Percentiles rank a stretch among this genome's conserved stretches.
These are phyloP conservation scores for Quadroppia sp. DNA, from an alignment of 2,888 invertebrate genomes.

Conservation along the genomic window DNA sequence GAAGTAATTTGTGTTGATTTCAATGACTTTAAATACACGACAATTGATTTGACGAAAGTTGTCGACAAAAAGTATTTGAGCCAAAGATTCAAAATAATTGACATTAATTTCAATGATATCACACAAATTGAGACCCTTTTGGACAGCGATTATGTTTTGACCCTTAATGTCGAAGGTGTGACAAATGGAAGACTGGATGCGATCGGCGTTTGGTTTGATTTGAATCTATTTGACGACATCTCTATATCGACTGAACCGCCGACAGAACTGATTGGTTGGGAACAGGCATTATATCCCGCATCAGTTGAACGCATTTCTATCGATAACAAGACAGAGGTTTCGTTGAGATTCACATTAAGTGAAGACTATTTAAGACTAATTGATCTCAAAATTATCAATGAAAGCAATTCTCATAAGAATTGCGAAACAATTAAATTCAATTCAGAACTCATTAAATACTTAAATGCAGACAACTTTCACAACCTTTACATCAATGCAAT, in stretches of 20 bases:
- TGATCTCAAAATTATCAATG: constrained; percentile 11
- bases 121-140: constrained; percentile 6
- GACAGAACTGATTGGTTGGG: constrained; percentile 62
- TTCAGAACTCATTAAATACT: constrained; percentile 23
- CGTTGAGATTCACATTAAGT: constrained; percentile 1
- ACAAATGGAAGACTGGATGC: constrained; percentile 62
- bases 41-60: constrained; percentile 26
- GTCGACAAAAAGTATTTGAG: neutral
- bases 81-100: neutral
- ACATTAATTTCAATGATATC: constrained; percentile 11
- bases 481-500: neutral
- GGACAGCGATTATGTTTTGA: constrained; percentile 6
- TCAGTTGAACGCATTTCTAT: constrained; percentile 40
- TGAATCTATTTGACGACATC: constrained; percentile 63
- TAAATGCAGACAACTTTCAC: constrained; percentile 14
- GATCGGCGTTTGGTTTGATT: constrained; percentile 68
- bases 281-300: constrained; percentile 66
- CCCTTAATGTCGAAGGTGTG: constrained; percentile 51
- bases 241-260: constrained; percentile 63
- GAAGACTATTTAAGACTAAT: constrained; percentile 24
- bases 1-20: neutral
- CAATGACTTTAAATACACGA: constrained; percentile 4
- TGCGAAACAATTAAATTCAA: neutral
- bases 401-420: neutral
- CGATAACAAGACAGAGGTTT: neutral